These are phyloP conservation scores for Pseudobourletiella spinata DNA, from an alignment of 1,140 invertebrate species.

Conservation along the genomic window DNA sequence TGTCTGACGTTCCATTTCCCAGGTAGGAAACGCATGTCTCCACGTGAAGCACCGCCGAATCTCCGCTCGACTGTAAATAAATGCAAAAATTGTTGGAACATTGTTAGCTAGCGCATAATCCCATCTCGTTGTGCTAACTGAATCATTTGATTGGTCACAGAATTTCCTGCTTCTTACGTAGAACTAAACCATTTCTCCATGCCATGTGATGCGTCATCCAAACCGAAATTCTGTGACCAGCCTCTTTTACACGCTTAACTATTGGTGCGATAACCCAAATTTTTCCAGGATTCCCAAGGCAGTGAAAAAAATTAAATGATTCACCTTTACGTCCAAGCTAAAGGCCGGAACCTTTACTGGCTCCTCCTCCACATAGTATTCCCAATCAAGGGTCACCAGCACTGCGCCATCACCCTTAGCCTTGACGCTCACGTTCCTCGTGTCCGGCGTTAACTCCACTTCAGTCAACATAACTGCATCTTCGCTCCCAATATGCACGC, in stretches of 20 bases:
- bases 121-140: no score
- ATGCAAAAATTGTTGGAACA: no score
- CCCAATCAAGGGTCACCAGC: conserved; percentile 68
- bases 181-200: no score
- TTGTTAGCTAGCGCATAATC: no score
- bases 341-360: conserved; percentile 66
- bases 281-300: no score
- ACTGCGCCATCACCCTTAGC: conserved; percentile 73
- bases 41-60: background rate
- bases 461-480: conserved; percentile 1
- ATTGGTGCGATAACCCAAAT: background rate
- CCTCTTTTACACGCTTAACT: background rate
- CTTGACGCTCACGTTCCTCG: conserved; percentile 50
- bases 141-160: no score
- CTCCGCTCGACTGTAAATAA: background rate
- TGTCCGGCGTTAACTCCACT: conserved; percentile 47
- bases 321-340: background rate
- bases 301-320: background rate
- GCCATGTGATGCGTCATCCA: background rate
- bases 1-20: background rate
- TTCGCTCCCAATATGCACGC: background rate
- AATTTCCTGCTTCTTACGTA: no score
- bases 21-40: background rate
- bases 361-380: conserved; percentile 73
- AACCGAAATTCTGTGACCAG: background rate